Conservation (phyloP, 2,888 invertebrate species). For the Drosophila robusta region DNA sequence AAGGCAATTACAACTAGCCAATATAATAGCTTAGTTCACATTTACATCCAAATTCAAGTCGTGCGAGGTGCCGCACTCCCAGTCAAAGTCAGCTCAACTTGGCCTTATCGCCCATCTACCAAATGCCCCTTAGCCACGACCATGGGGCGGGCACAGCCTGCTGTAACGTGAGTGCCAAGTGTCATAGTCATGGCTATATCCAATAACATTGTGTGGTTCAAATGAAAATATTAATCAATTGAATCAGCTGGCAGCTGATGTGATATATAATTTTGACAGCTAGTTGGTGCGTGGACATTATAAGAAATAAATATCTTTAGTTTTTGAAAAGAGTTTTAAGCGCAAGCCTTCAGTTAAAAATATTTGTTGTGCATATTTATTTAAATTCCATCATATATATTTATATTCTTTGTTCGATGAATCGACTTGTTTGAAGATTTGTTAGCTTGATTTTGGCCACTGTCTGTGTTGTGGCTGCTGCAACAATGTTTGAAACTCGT, state of each 20-base stretch:
- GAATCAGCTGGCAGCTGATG: constrained; percentile 44
- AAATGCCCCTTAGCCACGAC: constrained; percentile 60
- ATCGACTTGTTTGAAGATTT: constrained; percentile 12
- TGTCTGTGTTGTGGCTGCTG: constrained; percentile 12
- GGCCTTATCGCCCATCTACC: constrained; percentile 63
- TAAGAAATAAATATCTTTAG: background rate
- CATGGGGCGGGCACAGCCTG: constrained; percentile 40
- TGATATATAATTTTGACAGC: constrained; percentile 58
- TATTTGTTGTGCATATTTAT: too few relatives aligned
- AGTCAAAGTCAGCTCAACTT: constrained; percentile 24
- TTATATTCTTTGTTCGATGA: background rate
- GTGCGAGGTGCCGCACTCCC: constrained; percentile 27
- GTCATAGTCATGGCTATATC: constrained; percentile 37
- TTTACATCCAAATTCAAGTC: constrained; percentile 45
- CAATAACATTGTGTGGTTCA: constrained; percentile 44
- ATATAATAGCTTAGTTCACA: constrained; percentile 22
- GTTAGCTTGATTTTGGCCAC: constrained; percentile 20
- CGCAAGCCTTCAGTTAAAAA: too few relatives aligned
- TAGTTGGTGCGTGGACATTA: constrained; percentile 50
- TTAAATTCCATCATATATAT: background rate
- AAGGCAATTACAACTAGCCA: constrained; percentile 35
- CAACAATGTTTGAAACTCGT: constrained; percentile 54
- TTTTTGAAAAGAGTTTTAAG: too few relatives aligned
- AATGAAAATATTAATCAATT: constrained; percentile 39
- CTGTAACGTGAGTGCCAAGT: constrained; percentile 37